Evolutionary conservation across 1,140 invertebrate species (phyloP).

Genomic region (Brachionus calyciflorus): DNA sequence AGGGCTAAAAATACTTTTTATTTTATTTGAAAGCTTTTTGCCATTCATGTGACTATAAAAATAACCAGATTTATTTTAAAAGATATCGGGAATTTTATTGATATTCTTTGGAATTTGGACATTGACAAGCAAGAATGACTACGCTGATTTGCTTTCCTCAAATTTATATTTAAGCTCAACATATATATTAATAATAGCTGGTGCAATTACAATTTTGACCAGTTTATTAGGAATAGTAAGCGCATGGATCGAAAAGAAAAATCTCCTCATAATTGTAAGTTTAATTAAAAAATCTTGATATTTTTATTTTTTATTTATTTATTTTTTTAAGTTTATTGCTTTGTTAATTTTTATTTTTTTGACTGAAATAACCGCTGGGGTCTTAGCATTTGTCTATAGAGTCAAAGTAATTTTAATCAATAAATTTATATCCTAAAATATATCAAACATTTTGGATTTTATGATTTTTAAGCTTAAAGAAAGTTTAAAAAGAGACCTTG

Average conservation of each 20-base stretch:
- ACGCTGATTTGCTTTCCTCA: background rate
- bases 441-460: background rate
- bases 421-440: background rate
- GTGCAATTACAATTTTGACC: background rate
- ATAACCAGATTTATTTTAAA: background rate
- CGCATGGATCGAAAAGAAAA: slow-evolving; percentile 33
- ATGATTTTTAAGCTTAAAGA: background rate
- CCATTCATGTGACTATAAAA: too few relatives aligned
- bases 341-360: slow-evolving; percentile 1
- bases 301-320: background rate
- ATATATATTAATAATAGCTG: slow-evolving; percentile 31
- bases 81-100: slow-evolving; percentile 21
- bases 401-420: background rate
- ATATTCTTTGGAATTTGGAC: slow-evolving; percentile 37
- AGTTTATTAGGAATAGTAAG: slow-evolving; percentile 6
- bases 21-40: too few relatives aligned
- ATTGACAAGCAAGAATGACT: background rate
- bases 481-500: slow-evolving; percentile 1
- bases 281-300: background rate
- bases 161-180: background rate
- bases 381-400: slow-evolving; percentile 6
- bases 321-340: background rate
- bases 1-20: too few relatives aligned
- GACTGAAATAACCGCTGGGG: background rate
- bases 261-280: slow-evolving; percentile 14